Percentiles rank a stretch among this genome's conserved stretches.
Conservation (phyloP, 2,888 invertebrate genomes). For the Hypercompe scribonia region DNA sequence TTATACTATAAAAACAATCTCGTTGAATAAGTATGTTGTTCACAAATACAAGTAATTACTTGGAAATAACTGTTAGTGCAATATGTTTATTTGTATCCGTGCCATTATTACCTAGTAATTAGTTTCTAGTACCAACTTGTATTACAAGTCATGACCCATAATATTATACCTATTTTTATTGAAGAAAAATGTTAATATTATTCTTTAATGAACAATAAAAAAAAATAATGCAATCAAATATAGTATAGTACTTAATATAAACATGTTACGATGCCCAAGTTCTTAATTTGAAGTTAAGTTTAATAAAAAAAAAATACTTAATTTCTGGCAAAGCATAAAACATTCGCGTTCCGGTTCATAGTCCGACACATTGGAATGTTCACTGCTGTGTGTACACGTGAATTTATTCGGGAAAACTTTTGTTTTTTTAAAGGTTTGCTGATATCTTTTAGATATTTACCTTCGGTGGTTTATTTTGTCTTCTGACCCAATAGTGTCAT, state of each 20-base stretch:
- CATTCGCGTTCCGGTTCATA: not conserved
- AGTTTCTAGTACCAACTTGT: not conserved
- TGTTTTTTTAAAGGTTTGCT: not conserved
- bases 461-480: conserved; percentile 90
- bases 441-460: conserved; percentile 61
- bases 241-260: no score
- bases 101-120: not conserved
- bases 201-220: no score
- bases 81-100: not conserved
- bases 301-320: no score
- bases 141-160: not conserved
- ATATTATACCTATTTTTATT: not conserved
- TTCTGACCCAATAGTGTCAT: conserved; percentile 92
- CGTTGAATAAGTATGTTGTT: not conserved
- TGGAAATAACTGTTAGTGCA: not conserved
- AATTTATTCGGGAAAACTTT: not conserved
- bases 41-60: not conserved
- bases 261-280: not conserved
- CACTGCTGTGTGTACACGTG: not conserved
- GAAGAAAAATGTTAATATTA: not conserved
- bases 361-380: not conserved
- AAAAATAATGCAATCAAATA: no score
- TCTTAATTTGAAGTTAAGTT: no score
- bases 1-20: not conserved
- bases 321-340: not conserved